Evolutionary conservation across 2,888 invertebrate species (phyloP).

Genomic region (Hermaeophaga mercurialis): DNA sequence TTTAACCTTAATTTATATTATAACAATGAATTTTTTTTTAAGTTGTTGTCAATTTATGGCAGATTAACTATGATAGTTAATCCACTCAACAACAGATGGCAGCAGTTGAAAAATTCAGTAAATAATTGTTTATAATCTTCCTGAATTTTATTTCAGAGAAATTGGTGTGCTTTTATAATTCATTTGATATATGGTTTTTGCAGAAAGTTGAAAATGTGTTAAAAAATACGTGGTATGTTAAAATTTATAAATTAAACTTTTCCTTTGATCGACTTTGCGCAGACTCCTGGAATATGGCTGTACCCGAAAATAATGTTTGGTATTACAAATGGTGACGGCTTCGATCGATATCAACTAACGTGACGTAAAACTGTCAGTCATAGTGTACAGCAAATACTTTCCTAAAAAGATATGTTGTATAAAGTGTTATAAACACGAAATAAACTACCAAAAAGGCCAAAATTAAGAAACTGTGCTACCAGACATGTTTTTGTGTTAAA

Average conservation of each 20-base stretch:
- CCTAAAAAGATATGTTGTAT: conserved; percentile 51
- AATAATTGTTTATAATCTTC: not conserved
- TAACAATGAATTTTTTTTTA: too few relatives aligned
- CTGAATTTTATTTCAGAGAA: not conserved
- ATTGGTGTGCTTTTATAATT: not conserved
- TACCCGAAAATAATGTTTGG: conserved; percentile 60
- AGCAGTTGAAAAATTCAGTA: not conserved
- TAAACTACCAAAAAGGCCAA: conserved; percentile 46
- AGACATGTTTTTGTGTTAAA: conserved; percentile 59
- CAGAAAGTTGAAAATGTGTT: not conserved
- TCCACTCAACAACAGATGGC: not conserved
- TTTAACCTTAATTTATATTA: too few relatives aligned
- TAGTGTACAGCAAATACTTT: conserved; percentile 52
- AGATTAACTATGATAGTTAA: too few relatives aligned
- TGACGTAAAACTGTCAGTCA: conserved; percentile 56
- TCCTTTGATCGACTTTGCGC: conserved; percentile 59
- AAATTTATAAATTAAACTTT: conserved; percentile 34
- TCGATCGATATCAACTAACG: conserved; percentile 66
- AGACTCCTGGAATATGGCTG: conserved; percentile 75
- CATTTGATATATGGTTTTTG: not conserved
- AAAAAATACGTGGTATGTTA: not conserved
- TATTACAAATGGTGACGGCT: conserved; percentile 60
- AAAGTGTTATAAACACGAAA: conserved; percentile 47
- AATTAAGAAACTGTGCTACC: conserved; percentile 53
- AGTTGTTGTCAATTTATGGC: too few relatives aligned